Conservation (phyloP, 2,113 vertebrate species). For the Eurystomus gularis region DNA sequence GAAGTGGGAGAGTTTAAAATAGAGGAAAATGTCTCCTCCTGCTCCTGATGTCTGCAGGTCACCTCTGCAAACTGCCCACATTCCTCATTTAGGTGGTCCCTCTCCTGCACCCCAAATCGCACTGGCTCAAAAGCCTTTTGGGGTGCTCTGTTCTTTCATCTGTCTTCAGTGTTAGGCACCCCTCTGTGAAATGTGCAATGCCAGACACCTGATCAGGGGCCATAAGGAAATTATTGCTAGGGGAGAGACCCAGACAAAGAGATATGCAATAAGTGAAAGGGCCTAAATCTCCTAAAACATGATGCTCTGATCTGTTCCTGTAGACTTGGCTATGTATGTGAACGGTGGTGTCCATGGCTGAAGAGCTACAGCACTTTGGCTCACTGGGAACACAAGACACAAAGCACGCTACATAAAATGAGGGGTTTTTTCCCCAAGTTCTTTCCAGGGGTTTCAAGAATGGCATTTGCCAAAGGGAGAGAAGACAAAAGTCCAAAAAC, state of each 20-base stretch:
- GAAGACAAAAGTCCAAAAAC: neutral
- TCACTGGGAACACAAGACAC: neutral
- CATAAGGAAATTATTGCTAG: neutral
- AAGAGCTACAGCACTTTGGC: neutral
- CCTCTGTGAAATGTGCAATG: neutral
- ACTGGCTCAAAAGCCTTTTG: fast-evolving
- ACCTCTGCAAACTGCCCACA: neutral
- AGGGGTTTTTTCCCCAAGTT: fast-evolving
- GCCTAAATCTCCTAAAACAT: neutral
- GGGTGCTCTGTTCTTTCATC: neutral
- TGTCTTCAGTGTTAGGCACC: neutral
- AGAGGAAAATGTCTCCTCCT: neutral
- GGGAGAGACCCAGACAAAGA: neutral
- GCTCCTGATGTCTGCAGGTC: fast-evolving
- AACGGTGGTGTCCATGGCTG: fast-evolving
- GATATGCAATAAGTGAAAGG: neutral
- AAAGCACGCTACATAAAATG: neutral
- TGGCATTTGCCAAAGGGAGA: neutral
- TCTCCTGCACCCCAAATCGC: neutral
- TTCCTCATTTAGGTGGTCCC: neutral
- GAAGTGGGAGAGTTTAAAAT: neutral
- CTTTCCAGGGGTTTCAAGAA: neutral
- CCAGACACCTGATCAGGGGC: neutral
- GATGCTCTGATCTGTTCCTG: neutral
- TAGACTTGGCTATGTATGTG: too few relatives aligned